Evolutionary conservation across 2,888 invertebrate species (phyloP).

Genomic region (Drosophila ustulata): DNA sequence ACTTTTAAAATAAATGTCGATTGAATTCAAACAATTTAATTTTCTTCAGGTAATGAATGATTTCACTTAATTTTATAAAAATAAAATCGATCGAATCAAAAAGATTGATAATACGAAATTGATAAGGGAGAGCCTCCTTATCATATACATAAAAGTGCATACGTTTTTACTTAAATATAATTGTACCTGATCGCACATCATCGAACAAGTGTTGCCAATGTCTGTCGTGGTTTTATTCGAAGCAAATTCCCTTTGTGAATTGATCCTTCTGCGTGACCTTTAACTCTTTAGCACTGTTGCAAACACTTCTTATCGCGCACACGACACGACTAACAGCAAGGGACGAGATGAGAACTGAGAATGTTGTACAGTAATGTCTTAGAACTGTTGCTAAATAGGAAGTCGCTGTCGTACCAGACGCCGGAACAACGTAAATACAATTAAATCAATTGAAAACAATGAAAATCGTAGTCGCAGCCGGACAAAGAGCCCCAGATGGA

Average conservation of each 20-base stretch:
- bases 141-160: too few relatives aligned
- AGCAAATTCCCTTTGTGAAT: not conserved
- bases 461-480: conserved; percentile 53
- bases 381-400: conserved; percentile 62
- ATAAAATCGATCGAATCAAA: too few relatives aligned
- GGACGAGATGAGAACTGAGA: conserved; percentile 51
- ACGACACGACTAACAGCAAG: conserved; percentile 22
- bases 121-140: too few relatives aligned
- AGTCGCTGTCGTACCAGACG: conserved; percentile 58
- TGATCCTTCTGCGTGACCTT: not conserved
- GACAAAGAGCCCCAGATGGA: conserved; percentile 52
- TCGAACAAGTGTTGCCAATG: conserved; percentile 10
- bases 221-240: conserved; percentile 6
- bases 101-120: too few relatives aligned
- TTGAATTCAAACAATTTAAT: too few relatives aligned
- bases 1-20: not conserved
- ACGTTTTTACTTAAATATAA: not conserved
- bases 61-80: too few relatives aligned
- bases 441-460: conserved; percentile 79
- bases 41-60: too few relatives aligned
- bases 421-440: conserved; percentile 71
- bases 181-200: conserved; percentile 61
- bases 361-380: conserved; percentile 42
- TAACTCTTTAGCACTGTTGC: conserved; percentile 1
- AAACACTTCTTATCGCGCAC: conserved; percentile 46